Percentiles rank a stretch among this genome's conserved stretches.
Evolutionary conservation across 2,113 vertebrate genomes (phyloP).

Genomic region (Galemys pyrenaicus): DNA sequence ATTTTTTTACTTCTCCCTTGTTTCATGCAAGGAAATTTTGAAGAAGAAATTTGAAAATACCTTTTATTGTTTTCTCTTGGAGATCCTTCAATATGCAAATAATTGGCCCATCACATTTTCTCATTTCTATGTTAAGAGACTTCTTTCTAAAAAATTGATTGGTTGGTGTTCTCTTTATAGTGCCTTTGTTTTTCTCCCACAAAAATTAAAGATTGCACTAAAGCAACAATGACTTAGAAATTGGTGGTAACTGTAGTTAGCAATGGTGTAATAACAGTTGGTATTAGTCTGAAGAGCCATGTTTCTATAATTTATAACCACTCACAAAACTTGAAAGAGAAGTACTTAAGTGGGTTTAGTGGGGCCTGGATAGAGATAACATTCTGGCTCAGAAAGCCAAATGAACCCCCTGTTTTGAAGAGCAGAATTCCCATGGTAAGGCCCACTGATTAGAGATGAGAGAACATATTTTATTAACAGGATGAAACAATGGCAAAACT

Average conservation of each 20-base stretch:
- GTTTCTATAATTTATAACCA: conserved; percentile 14
- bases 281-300: background rate
- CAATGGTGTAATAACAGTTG: background rate
- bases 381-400: background rate
- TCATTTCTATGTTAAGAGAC: background rate
- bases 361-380: background rate
- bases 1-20: background rate
- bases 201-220: background rate
- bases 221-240: conserved; percentile 24
- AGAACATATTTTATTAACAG: background rate
- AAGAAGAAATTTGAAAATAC: background rate
- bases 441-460: background rate
- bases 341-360: background rate
- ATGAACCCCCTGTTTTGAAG: background rate
- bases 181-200: background rate
- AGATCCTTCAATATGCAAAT: background rate
- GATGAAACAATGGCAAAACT: conserved; percentile 22
- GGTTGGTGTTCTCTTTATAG: background rate
- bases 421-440: background rate
- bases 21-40: conserved; percentile 12
- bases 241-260: background rate
- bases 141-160: background rate
- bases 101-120: background rate
- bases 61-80: background rate
- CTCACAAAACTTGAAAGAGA: background rate